phyloP scores from a whole-genome alignment of 2,797 vertebrate genomes.

The Lemur catta region DNA sequence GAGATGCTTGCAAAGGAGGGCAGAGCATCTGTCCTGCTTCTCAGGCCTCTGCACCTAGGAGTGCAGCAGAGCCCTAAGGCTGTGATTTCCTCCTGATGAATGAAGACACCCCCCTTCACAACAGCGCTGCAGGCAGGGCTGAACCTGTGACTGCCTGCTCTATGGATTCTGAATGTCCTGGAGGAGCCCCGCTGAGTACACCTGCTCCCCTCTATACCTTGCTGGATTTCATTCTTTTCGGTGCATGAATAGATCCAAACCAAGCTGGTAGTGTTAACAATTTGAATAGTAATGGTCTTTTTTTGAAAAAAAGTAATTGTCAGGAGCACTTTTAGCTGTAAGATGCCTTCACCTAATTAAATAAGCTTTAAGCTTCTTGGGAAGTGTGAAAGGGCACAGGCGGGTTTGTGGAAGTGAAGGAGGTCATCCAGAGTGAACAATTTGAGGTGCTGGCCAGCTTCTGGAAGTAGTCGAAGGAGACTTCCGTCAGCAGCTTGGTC shows the following conservation, averaged over 20 bases:
- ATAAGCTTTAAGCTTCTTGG: background rate
- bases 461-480: background rate
- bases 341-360: background rate
- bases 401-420: background rate
- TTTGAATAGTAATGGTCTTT: constrained; percentile 53
- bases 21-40: background rate
- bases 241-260: background rate
- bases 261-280: background rate
- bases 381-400: background rate
- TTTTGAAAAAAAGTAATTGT: background rate
- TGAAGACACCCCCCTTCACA: background rate
- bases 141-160: background rate
- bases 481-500: background rate
- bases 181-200: constrained; percentile 5
- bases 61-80: background rate
- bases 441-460: background rate
- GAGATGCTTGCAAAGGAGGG: background rate
- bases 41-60: background rate
- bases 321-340: background rate
- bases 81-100: background rate
- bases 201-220: background rate
- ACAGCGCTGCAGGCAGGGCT: background rate
- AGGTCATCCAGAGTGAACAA: background rate
- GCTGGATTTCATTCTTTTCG: constrained; percentile 32
- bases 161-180: background rate